Evolutionary conservation across 2,797 vertebrate genomes (phyloP).

Genomic region (Cacajao melanocephalus): DNA sequence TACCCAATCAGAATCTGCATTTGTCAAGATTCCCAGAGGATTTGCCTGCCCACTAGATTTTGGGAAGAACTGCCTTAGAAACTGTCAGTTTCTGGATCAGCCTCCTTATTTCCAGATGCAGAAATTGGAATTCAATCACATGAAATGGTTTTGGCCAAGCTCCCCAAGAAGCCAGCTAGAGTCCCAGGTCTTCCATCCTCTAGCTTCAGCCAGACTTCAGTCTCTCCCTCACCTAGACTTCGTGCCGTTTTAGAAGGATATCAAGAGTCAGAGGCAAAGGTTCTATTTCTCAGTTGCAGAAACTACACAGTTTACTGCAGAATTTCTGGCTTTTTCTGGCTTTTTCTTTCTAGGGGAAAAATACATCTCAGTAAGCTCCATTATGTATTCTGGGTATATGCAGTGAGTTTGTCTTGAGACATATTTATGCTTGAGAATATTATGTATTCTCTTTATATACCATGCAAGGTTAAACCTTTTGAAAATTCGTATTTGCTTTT

Average conservation of each 20-base stretch:
- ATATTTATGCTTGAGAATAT: conserved; percentile 86
- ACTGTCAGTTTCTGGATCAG: conserved; percentile 18
- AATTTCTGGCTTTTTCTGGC: conserved; percentile 65
- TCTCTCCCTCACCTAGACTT: not conserved
- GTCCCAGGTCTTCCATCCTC: not conserved
- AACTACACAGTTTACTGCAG: conserved; percentile 42
- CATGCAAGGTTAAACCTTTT: conserved; percentile 85
- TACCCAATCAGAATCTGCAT: not conserved
- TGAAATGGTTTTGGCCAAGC: not conserved
- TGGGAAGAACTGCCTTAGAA: conserved; percentile 29
- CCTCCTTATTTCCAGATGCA: not conserved
- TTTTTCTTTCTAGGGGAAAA: conserved; percentile 74
- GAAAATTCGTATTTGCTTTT: conserved; percentile 85
- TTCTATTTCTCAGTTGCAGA: conserved; percentile 19
- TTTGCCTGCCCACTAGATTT: not conserved
- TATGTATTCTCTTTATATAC: conserved; percentile 86
- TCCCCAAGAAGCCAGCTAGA: not conserved
- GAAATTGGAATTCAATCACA: not conserved
- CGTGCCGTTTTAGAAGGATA: not conserved
- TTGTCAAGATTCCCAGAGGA: not conserved
- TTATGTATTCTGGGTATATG: conserved; percentile 82
- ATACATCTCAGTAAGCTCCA: conserved; percentile 67
- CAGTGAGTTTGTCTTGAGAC: conserved; percentile 84
- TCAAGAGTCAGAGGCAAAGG: not conserved
- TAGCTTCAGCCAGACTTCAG: not conserved